These are phyloP conservation scores for Pogona vitticeps DNA, from an alignment of 2,113 vertebrate species.

Conservation along the genomic window DNA sequence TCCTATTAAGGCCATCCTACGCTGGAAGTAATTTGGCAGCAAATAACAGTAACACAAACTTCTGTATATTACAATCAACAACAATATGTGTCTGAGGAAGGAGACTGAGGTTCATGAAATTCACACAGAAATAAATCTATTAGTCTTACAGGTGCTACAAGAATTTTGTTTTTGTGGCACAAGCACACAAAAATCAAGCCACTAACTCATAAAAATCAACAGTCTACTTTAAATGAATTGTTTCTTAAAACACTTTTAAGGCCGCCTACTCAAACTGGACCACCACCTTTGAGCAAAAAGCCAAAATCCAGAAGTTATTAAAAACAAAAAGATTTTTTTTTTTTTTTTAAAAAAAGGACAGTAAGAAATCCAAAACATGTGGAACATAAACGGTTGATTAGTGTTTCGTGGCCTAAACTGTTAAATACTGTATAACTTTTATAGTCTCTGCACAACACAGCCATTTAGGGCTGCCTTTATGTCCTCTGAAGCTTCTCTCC, in stretches of 20 bases:
- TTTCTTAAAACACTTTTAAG: neutral
- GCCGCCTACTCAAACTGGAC: too few species aligned
- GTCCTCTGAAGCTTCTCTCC: neutral
- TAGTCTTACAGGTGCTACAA: too few species aligned
- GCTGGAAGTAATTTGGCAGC: too few species aligned
- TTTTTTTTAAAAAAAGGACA: too few species aligned
- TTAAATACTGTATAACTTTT: neutral
- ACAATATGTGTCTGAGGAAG: too few species aligned
- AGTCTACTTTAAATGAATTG: neutral
- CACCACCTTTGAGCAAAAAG: neutral
- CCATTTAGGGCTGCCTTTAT: neutral
- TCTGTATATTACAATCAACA: too few species aligned
- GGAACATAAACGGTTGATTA: neutral
- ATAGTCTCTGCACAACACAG: neutral
- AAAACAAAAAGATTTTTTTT: neutral
- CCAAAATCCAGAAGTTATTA: neutral
- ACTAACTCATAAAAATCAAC: neutral
- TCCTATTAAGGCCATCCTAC: too few species aligned
- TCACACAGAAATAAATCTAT: too few species aligned
- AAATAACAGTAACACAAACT: too few species aligned
- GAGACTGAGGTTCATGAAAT: too few species aligned
- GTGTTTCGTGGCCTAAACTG: neutral
- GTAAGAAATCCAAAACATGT: neutral
- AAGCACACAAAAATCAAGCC: neutral
- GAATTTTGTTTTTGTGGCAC: too few species aligned